Conservation (phyloP, 2,113 vertebrate genomes). For the Gulo gulo region DNA sequence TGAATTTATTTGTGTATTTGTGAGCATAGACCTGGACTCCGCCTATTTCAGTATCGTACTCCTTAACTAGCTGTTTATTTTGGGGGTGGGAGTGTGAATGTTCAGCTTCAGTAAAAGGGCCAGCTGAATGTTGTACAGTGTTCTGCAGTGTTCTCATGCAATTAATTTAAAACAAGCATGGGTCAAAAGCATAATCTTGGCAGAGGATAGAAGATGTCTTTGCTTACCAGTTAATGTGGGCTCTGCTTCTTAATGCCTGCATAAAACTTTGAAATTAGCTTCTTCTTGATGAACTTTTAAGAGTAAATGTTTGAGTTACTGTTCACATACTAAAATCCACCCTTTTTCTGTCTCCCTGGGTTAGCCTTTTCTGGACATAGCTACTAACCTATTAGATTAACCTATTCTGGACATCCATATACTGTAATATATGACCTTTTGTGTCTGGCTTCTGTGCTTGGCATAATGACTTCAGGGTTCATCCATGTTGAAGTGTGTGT, state of each 20-base stretch:
- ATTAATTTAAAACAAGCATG: neutral
- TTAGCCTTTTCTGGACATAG: neutral
- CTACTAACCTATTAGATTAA: neutral
- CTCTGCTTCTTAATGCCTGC: neutral
- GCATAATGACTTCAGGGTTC: neutral
- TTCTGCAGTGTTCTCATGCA: neutral
- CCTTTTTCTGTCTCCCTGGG: neutral
- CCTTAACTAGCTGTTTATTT: neutral
- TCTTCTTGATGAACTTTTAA: neutral
- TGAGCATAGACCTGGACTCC: neutral
- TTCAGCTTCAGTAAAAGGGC: neutral
- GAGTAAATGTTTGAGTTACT: neutral
- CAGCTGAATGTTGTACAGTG: neutral
- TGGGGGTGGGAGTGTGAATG: neutral
- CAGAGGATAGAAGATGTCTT: neutral
- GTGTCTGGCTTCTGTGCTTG: neutral
- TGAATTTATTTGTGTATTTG: neutral
- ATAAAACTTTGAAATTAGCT: neutral
- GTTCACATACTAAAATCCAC: neutral
- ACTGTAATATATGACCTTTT: neutral
- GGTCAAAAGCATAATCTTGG: neutral
- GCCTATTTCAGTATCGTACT: neutral
- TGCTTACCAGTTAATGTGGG: neutral
- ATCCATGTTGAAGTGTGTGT: neutral
- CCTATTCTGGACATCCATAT: neutral